phyloP scores from a whole-genome alignment of 2,113 vertebrate genomes.

The Sus scrofa region DNA sequence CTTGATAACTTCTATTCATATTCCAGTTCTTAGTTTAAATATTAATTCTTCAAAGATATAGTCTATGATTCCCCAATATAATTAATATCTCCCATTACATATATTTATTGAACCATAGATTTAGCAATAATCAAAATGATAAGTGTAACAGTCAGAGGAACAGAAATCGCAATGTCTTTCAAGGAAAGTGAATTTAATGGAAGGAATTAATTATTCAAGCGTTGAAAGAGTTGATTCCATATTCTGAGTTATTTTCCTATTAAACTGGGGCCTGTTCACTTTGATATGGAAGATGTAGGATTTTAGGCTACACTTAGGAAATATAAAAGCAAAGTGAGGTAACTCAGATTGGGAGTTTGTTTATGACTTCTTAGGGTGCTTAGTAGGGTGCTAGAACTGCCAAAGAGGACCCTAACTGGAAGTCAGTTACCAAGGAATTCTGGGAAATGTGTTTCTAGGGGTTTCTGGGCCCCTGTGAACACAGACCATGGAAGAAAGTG shows the following conservation, averaged over 20 bases:
- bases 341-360: not conserved
- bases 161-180: not conserved
- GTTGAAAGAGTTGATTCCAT: not conserved
- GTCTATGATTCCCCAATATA: not conserved
- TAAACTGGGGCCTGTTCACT: not conserved
- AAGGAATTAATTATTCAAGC: not conserved
- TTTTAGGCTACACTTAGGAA: not conserved
- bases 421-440: constrained; percentile 30
- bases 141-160: not conserved
- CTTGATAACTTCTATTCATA: constrained; percentile 22
- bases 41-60: not conserved
- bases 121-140: constrained; percentile 55
- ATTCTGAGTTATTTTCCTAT: not conserved
- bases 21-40: not conserved
- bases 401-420: not conserved
- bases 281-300: not conserved
- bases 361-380: not conserved
- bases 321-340: not conserved
- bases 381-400: not conserved
- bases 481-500: not conserved
- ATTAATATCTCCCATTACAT: constrained; percentile 26
- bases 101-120: not conserved
- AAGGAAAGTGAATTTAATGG: constrained; percentile 25
- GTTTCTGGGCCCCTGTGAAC: not conserved
- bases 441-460: not conserved